These are phyloP conservation scores for Heliconius melpomene DNA, from an alignment of 1,140 invertebrate genomes.

Conservation along the genomic window DNA sequence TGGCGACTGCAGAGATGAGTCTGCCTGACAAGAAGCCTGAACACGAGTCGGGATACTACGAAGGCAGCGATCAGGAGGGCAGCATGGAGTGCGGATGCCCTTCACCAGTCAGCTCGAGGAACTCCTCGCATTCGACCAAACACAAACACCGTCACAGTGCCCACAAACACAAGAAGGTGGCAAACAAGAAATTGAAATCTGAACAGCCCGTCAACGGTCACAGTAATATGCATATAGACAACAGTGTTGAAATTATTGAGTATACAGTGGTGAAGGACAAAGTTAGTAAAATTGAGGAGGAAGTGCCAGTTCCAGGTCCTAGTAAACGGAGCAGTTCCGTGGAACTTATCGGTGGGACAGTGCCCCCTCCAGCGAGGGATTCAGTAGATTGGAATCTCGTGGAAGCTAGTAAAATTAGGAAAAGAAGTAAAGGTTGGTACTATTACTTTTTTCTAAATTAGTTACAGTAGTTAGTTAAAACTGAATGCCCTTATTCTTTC, in stretches of 20 bases:
- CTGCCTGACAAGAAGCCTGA: constrained; percentile 77
- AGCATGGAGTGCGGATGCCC: constrained; percentile 76
- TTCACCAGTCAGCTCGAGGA: constrained; percentile 72
- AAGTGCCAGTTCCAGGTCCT: constrained; percentile 53
- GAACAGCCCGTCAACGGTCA: constrained; percentile 65
- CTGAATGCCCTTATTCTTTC: background rate
- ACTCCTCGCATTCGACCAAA: constrained; percentile 71
- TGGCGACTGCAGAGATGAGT: constrained; percentile 76
- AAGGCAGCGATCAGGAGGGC: constrained; percentile 77
- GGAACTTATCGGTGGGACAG: constrained; percentile 69
- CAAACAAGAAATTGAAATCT: constrained; percentile 59
- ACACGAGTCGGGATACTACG: constrained; percentile 79
- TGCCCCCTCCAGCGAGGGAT: constrained; percentile 68
- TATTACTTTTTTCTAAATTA: constrained; percentile 1
- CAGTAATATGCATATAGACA: constrained; percentile 51
- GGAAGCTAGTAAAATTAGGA: constrained; percentile 78
- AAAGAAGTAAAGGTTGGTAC: constrained; percentile 72
- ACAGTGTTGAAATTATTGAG: constrained; percentile 73
- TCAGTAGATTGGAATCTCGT: constrained; percentile 76
- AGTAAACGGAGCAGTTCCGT: constrained; percentile 74
- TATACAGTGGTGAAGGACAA: constrained; percentile 61
- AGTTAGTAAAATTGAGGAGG: constrained; percentile 46
- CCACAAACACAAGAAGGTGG: constrained; percentile 67
- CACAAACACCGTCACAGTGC: constrained; percentile 65
- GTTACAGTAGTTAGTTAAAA: background rate